Evolutionary conservation across 2,797 vertebrate species (phyloP).

Genomic region (Myotis vivesi): DNA sequence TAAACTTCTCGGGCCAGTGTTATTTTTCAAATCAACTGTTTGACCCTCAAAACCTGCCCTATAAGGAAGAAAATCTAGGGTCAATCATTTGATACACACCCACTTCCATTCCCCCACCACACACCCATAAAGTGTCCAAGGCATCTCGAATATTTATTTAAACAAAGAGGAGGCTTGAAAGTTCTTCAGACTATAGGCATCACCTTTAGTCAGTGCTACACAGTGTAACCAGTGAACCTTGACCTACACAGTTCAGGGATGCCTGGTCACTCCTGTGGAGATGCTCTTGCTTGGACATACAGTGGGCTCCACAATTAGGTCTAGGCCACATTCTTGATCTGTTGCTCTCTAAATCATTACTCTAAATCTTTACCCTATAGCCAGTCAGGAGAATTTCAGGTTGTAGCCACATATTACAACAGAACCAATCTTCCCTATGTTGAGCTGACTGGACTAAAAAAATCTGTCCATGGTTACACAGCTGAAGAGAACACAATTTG

Average conservation of each 20-base stretch:
- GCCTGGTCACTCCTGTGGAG: background rate
- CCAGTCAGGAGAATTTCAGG: background rate
- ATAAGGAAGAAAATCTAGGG: slow-evolving; percentile 28
- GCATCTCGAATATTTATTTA: background rate
- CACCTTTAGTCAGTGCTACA: background rate
- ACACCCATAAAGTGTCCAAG: background rate
- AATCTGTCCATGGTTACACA: background rate
- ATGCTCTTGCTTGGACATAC: background rate
- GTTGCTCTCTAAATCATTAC: background rate
- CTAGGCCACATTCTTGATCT: background rate
- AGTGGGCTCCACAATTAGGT: background rate
- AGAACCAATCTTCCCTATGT: background rate
- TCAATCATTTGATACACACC: background rate
- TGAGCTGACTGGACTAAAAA: background rate
- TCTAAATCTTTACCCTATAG: background rate
- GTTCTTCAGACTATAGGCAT: background rate
- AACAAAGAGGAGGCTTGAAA: background rate
- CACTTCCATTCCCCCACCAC: background rate
- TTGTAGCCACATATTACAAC: background rate
- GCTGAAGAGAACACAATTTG: background rate
- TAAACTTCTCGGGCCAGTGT: background rate
- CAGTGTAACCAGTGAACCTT: background rate
- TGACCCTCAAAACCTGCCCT: background rate
- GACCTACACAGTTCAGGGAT: background rate
- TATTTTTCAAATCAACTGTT: slow-evolving; percentile 16